Conservation (phyloP, 2,113 vertebrate genomes). For the Macquaria ambigua region DNA sequence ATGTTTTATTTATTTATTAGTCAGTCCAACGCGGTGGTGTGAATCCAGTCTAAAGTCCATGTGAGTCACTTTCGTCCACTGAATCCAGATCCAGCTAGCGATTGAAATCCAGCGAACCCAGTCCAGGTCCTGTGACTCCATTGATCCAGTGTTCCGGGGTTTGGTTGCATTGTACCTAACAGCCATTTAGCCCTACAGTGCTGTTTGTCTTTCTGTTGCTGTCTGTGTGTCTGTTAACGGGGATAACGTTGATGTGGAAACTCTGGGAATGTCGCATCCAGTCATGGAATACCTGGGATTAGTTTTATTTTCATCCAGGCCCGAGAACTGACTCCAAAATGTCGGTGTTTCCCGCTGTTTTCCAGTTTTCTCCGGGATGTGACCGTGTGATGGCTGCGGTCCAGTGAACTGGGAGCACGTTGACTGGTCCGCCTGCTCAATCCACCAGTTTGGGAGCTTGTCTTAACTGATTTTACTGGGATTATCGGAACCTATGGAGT, state of each 20-base stretch:
- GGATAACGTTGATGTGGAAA: conserved; percentile 42
- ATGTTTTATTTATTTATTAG: too few relatives aligned
- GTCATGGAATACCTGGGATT: conserved; percentile 60
- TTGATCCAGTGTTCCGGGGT: conserved; percentile 44
- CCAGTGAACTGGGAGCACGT: conserved; percentile 78
- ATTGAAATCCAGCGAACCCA: not conserved
- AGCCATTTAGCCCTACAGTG: conserved; percentile 73
- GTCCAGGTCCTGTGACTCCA: conserved; percentile 51
- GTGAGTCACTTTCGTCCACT: not conserved
- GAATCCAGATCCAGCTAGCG: conserved; percentile 38
- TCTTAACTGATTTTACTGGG: conserved; percentile 38
- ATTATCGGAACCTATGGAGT: conserved; percentile 77
- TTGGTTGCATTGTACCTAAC: conserved; percentile 67
- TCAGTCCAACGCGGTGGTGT: too few relatives aligned
- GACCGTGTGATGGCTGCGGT: conserved; percentile 80
- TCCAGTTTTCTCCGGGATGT: conserved; percentile 65
- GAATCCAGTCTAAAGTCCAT: too few relatives aligned
- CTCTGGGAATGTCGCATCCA: conserved; percentile 49
- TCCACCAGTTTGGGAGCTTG: conserved; percentile 52
- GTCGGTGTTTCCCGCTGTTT: conserved; percentile 61
- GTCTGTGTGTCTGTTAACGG: conserved; percentile 47
- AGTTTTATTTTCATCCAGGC: not conserved
- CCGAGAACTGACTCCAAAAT: conserved; percentile 41
- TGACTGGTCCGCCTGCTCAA: conserved; percentile 65
- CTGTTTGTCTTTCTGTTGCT: conserved; percentile 59